Evolutionary conservation across 2,113 vertebrate species (phyloP).

Genomic region (Fukomys damarensis): DNA sequence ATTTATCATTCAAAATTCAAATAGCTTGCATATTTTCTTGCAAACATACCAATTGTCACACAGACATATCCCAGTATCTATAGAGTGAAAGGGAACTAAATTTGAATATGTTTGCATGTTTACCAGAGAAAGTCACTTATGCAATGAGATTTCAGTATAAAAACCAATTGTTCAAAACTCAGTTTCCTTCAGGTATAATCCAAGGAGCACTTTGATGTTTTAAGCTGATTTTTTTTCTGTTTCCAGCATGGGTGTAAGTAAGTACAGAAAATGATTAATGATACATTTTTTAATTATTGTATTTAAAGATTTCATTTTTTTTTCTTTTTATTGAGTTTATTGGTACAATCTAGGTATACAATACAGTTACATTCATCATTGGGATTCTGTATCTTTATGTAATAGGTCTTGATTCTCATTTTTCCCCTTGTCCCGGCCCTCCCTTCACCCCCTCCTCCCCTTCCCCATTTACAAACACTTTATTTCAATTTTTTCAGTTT

Average conservation of each 20-base stretch:
- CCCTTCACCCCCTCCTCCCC: no score
- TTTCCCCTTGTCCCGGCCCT: no score
- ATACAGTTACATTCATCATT: no score
- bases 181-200: not conserved
- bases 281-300: not conserved
- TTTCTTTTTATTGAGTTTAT: no score
- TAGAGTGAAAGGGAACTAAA: conserved; percentile 38
- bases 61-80: not conserved
- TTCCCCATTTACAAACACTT: no score
- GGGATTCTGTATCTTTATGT: no score
- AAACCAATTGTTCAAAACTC: not conserved
- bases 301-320: not conserved
- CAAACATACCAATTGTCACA: not conserved
- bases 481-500: no score
- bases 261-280: not conserved
- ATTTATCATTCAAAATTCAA: not conserved
- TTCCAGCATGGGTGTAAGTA: not conserved
- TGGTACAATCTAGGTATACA: no score
- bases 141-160: not conserved
- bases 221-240: not conserved
- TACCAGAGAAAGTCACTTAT: not conserved
- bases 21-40: not conserved
- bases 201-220: not conserved
- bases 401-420: no score
- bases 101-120: not conserved